Evolutionary conservation across 2,797 vertebrate genomes (phyloP).

Genomic region (Neosilurus mollespiculum): DNA sequence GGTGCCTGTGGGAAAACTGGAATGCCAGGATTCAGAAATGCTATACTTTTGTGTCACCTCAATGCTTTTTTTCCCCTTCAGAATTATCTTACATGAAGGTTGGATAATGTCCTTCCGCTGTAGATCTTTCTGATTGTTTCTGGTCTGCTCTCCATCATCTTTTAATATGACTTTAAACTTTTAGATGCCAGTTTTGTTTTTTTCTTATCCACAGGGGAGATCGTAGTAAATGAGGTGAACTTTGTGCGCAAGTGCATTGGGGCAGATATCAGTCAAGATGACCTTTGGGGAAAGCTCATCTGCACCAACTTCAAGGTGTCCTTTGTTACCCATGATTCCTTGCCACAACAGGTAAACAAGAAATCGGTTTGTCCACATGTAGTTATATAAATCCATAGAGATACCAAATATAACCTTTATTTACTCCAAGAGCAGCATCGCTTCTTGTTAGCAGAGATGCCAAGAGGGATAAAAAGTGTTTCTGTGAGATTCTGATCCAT

Average conservation of each 20-base stretch:
- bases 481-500: not conserved
- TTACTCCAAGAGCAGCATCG: not conserved
- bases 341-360: slow-evolving; percentile 81
- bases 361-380: not conserved
- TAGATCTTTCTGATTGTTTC: slow-evolving; percentile 18
- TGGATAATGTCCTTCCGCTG: not conserved
- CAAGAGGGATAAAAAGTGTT: not conserved
- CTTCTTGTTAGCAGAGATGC: not conserved
- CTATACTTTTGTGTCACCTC: not conserved
- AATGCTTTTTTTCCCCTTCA: not conserved
- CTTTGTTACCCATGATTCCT: slow-evolving; percentile 88
- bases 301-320: slow-evolving; percentile 99
- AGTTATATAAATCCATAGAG: not conserved
- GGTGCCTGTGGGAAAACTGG: not conserved
- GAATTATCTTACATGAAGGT: not conserved
- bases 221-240: slow-evolving; percentile 94
- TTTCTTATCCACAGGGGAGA: slow-evolving; percentile 82
- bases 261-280: slow-evolving; percentile 85
- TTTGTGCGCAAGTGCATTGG: slow-evolving; percentile 97
- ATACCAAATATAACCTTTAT: not conserved
- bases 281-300: slow-evolving; percentile 94
- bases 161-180: not conserved
- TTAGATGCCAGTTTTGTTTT: not conserved
- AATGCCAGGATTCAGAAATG: not conserved
- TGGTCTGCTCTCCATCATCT: not conserved